Conservation (phyloP, 2,797 vertebrate genomes). For the Bradypodion pumilum region DNA sequence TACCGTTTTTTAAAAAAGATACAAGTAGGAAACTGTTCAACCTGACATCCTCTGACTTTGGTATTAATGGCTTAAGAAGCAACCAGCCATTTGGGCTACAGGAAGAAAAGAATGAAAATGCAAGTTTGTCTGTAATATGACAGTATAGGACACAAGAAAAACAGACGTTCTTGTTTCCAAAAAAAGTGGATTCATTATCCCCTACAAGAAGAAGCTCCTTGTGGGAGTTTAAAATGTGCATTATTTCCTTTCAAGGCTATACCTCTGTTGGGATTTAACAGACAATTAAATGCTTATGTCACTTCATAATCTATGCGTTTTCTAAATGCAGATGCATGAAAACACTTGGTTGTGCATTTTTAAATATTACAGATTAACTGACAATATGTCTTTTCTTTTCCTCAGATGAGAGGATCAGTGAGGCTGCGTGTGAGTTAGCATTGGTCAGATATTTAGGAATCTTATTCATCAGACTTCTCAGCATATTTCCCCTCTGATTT, state of each 20-base stretch:
- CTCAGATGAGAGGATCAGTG: constrained; percentile 55
- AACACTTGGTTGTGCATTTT: neutral
- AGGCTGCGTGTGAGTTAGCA: constrained; percentile 5
- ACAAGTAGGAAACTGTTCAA: constrained; percentile 57
- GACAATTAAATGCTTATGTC: constrained; percentile 53
- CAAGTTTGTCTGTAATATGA: constrained; percentile 69
- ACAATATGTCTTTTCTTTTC: constrained; percentile 55
- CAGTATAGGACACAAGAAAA: constrained; percentile 58
- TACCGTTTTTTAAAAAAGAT: constrained; percentile 57
- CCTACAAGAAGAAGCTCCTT: constrained; percentile 59
- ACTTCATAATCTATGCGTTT: constrained; percentile 63
- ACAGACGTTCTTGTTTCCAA: constrained; percentile 53
- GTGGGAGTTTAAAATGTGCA: constrained; percentile 61
- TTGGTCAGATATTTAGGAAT: constrained; percentile 49
- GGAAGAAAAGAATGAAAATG: constrained; percentile 69
- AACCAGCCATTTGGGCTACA: constrained; percentile 68
- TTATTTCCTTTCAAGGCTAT: constrained; percentile 62
- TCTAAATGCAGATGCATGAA: neutral
- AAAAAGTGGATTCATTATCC: constrained; percentile 67
- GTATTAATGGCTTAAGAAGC: constrained; percentile 54
- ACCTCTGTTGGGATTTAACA: constrained; percentile 64
- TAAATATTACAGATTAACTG: constrained; percentile 61
- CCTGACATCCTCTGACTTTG: constrained; percentile 50
- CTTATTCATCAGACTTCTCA: constrained; percentile 34
- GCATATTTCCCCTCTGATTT: constrained; percentile 45